A percentile compares a stretch with the other conserved stretches of the same genome.
Evolutionary conservation across 2,113 vertebrate genomes (phyloP).

Genomic region (Blennius ocellaris): DNA sequence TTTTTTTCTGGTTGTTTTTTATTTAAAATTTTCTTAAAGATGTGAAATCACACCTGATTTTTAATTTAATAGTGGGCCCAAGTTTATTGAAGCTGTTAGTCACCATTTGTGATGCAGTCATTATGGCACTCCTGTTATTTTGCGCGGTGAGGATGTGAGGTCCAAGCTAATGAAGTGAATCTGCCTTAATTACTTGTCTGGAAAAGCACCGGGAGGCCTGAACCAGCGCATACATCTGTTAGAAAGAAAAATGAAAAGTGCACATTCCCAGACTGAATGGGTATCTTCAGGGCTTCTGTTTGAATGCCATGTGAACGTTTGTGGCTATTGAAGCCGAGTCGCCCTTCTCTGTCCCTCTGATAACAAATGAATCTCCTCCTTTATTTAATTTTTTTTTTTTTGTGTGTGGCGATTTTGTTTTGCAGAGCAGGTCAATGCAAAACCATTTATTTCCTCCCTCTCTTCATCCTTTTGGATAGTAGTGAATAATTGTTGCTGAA

Average conservation of each 20-base stretch:
- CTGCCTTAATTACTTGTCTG: conserved; percentile 76
- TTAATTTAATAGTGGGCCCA: neutral
- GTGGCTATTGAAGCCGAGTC: conserved; percentile 61
- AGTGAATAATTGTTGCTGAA: conserved; percentile 80
- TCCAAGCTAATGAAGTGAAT: conserved; percentile 77
- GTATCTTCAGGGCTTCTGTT: conserved; percentile 47
- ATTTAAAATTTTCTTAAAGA: neutral
- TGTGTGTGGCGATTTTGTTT: conserved; percentile 71
- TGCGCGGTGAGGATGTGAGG: conserved; percentile 56
- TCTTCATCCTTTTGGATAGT: conserved; percentile 61
- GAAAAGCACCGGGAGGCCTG: conserved; percentile 65
- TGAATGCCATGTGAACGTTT: conserved; percentile 69
- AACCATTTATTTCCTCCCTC: conserved; percentile 67
- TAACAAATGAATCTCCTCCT: conserved; percentile 73
- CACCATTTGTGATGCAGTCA: conserved; percentile 37
- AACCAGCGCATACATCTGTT: conserved; percentile 60
- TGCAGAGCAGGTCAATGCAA: conserved; percentile 78
- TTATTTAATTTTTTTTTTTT: conserved; percentile 48
- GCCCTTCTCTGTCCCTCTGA: conserved; percentile 55
- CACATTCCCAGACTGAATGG: conserved; percentile 70
- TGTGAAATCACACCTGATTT: too few relatives aligned
- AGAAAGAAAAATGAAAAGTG: conserved; percentile 73
- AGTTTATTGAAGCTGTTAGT: conserved; percentile 6
- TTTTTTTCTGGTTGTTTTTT: neutral
- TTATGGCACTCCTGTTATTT: conserved; percentile 60